Base-by-base conservation (phyloP, 2,113 vertebrate species). In the Erythrocebus patas region DNA sequence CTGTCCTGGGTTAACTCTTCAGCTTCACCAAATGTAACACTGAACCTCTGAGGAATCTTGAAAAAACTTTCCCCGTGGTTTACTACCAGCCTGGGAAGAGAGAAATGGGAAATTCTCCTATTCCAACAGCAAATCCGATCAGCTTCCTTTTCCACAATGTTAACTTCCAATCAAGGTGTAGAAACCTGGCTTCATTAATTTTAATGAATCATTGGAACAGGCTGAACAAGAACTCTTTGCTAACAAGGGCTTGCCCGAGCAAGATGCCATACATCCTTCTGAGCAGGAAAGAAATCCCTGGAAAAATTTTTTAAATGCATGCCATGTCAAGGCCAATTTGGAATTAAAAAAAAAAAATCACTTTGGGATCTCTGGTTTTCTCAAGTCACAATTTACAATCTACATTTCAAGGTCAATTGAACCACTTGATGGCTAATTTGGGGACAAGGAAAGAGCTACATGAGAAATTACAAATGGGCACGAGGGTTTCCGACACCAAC, bases 311-410 rank as follows among this genome's bases (percentile, higher is more conserved):
- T 18, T 10, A 48, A n/a, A 78, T 22, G 3, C 7, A 32, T 97
- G 23, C 9, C 64, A 50, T 81, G 40, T 73, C 84, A 88, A 95
- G 66, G 64, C 25, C 84, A 96, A 95, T 93, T 27, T 93, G 32
- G 66, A 18, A 6, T 25, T 1, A 14, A 50, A 50, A 50, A 82
- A 40, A 23, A 55, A 75, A 20, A 48, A 81, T 93, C 76, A 45
- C 88, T 93, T 90, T 93, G 81, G 70, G 9, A 66, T 64, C 83
- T 13, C 93, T 81, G 75, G 35, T 86, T 96, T 97, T 94, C 90
- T 96, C 83, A 79, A 66, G 83, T 91, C 89, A 85, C 88, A 97
- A 79, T 92, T 98, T 98, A 97, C 68, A 97, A 97, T 97, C 96
- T 78, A 23, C 10, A 78, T 93, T 97, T 97, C 43, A 72, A 4